Base-by-base conservation (phyloP, 2,888 invertebrate species). In the Leptopilina myrica region DNA sequence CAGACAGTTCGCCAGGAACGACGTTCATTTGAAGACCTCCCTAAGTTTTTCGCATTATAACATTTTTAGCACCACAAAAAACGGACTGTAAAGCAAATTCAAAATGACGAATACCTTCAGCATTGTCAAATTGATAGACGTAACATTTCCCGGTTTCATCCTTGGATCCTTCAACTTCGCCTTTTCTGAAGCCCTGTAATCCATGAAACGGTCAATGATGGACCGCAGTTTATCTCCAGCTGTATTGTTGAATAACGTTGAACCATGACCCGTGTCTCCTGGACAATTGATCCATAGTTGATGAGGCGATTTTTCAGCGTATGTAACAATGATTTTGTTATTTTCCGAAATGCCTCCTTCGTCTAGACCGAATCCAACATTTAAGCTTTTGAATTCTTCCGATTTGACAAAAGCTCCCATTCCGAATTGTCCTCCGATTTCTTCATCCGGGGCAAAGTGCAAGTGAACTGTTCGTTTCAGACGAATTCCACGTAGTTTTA, bases 21-120 rank as follows among this genome's bases (percentile, higher is more conserved):
- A 98, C 98, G 92, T 98, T 98, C 2, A 95, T 94, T 92, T 98
- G 98, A 0, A 98, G 95, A 6, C 98, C 98, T 80, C 98, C 98
- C 94, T 95, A 88, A 76, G 6, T 40, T 15, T 6, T 20, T 40
- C 33, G n/a, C 56, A 40, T 64, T n/a, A 12, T 14, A 40, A 33
- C 33, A 49, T 9, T 49, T 49, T 11, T 49, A 7, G n/a, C n/a
- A n/a, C n/a, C 3, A 46, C 7, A 3, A 7, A 11, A 46, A 46
- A 46, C 1, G 1, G 7, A 9, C 46, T 46, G 11, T 9, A 1
- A 46, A 46, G 7, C 9, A 3, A 46, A 33, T 33, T 33, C 33
- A 33, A 33, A 33, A 33, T 26, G 9, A 46, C 9, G 6, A 49
- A 11, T 88, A 93, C 93, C 91, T 91, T 86, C 46, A 94, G 76